Conservation (phyloP, 2,888 invertebrate genomes). For the Parochlus steinenii region DNA sequence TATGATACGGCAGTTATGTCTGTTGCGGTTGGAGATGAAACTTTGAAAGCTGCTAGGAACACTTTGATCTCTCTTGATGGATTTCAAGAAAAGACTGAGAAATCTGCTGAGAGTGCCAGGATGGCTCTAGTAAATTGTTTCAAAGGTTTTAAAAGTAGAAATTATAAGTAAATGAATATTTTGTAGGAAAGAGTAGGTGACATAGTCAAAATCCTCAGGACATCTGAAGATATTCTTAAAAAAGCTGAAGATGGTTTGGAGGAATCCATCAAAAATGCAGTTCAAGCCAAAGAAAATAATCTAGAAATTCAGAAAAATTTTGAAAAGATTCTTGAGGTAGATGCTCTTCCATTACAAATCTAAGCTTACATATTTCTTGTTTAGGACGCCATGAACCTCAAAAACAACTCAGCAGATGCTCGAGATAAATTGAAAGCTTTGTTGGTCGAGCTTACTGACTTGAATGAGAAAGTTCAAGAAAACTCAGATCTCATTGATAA, state of each 20-base stretch:
- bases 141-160: no score
- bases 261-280: not conserved
- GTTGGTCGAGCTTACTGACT: not conserved
- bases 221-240: conserved; percentile 1
- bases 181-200: conserved; percentile 5
- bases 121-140: no score
- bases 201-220: conserved; percentile 2
- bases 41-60: not conserved
- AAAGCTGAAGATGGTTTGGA: conserved; percentile 2
- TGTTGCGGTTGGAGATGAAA: conserved; percentile 1
- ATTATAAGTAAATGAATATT: no score
- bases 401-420: not conserved
- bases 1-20: not conserved
- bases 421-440: not conserved
- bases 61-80: conserved; percentile 6
- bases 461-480: not conserved
- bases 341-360: no score
- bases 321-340: not conserved
- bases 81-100: conserved; percentile 3
- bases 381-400: not conserved
- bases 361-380: no score
- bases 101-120: conserved; percentile 4
- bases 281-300: conserved; percentile 4
- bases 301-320: not conserved
- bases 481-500: conserved; percentile 5